Conservation (phyloP, 2,888 invertebrate genomes). For the Euplexia lucipara region DNA sequence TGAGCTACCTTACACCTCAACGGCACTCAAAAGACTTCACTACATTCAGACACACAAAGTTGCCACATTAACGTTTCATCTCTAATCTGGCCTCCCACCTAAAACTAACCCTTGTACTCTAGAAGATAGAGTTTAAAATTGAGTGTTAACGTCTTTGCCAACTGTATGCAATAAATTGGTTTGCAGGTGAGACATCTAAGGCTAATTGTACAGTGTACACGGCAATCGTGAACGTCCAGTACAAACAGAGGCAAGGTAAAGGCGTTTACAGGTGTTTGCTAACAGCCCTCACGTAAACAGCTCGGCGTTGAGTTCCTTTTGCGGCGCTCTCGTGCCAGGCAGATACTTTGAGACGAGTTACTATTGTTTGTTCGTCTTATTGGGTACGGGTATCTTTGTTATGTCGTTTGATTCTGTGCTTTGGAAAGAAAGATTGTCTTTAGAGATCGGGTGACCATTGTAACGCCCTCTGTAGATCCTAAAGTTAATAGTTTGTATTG, state of each 20-base stretch:
- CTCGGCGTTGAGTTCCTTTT: slow-evolving; percentile 81
- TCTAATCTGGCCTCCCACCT: not conserved
- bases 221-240: slow-evolving; percentile 84
- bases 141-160: slow-evolving; percentile 1
- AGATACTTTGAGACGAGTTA: slow-evolving; percentile 56
- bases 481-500: too few species aligned
- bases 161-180: slow-evolving; percentile 67
- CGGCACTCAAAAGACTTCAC: slow-evolving; percentile 74
- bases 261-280: slow-evolving; percentile 86
- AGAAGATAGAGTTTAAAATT: slow-evolving; percentile 43
- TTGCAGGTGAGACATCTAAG: slow-evolving; percentile 81
- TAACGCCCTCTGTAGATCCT: too few species aligned
- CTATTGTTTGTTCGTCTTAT: slow-evolving; percentile 57
- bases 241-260: slow-evolving; percentile 82
- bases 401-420: not conserved
- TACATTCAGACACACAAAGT: slow-evolving; percentile 64
- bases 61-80: slow-evolving; percentile 52
- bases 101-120: slow-evolving; percentile 20
- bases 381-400: slow-evolving; percentile 23
- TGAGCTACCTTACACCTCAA: slow-evolving; percentile 68
- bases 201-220: slow-evolving; percentile 88
- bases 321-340: slow-evolving; percentile 60
- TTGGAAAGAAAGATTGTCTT: not conserved
- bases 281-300: slow-evolving; percentile 88
- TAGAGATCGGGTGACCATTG: too few species aligned